Base-by-base conservation (phyloP, 2,888 invertebrate species). In the Lampropteryx suffumata region DNA sequence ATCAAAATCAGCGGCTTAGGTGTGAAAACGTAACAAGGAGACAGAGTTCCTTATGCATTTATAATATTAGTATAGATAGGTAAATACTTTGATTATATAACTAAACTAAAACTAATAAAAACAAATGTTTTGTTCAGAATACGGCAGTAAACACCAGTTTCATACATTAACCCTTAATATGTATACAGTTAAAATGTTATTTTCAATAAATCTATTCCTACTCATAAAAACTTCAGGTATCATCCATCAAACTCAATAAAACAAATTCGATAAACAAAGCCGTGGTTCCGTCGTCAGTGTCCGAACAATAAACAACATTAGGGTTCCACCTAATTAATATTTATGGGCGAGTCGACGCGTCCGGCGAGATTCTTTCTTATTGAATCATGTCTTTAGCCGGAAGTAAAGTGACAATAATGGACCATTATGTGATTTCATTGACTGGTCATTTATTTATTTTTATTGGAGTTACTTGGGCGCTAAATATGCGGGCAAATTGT, bases 301-400 rank as follows among this genome's bases (percentile, higher is more conserved):
- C 57, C 49, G 50, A 50, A 58, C 65, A 61, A 65, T 67, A 73
- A 71, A 71, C 66, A 72, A 69, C 71, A 70, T 68, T 64, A 70
- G 63, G 69, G 68, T 54, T 63, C 61, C 49, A 54, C 65, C 70
- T 73, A 72, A 77, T 77, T 76, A 75, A 76, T 77, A 77, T 77
- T 77, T 76, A 77, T 77, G 73, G 57, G 50, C 61, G 55, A 44
- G 53, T 42, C 52, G 57, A 56, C 55, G 55, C 64, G 71, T 67
- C 71, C 63, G 66, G 68, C 13, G 29, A 57, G 56, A 59, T 59
- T 54, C 50, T 65, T 73, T 50, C 61, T 67, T 72, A 76, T 76
- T 76, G 76, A 75, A 72, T 75, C 73, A 73, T 68, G 65, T 52
- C 39, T 39, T 39, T 59, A 54, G 45, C 44, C 43, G 49, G 46